Evolutionary conservation across 2,888 invertebrate genomes (phyloP), one percentile per base, ranked within the genome.

Genomic region (Julus scandinavius): DNA sequence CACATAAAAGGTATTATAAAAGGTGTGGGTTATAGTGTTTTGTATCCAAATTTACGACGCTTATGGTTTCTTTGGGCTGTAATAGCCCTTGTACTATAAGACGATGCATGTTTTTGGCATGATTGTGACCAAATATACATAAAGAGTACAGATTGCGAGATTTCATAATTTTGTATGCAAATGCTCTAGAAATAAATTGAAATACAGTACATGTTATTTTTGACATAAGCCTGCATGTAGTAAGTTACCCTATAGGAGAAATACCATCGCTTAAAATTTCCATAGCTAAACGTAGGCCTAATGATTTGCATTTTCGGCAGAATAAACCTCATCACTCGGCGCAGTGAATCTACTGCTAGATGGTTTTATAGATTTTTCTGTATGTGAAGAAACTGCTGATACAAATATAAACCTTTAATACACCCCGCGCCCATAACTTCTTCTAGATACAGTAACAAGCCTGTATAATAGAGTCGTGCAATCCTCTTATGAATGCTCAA

Each of bases 401-500:
- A 63, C 63, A 20, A 17, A 20, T 63, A 63, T 63, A 63, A 63
- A 63, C 63, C 63, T n/a, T 63, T 63, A 63, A 63, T 63, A 63
- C 63, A 63, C 63, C 63, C n/a, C 6, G 63, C 63, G 20, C 63
- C 17, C n/a, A n/a, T 20, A 63, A 63, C 63, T 63, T 63, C 3
- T 7, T 38, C 40, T 11, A 84, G 40, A 84, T 84, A 84, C 84
- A 40, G 84, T 84, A 84, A 45, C 84, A 38, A 84, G 45, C 40
- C 84, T 84, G n/a, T 84, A 84, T 83, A 84, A 84, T 29, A 45
- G 40, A 29, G 45, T 45, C 84, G 41, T 6, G 84, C 84, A 84
- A 84, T 84, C 84, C 84, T 84, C 84, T 84, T 84, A 84, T 84
- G 45, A 84, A 84, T 41, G 84, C 41, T 45, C 45, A 41, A 45